Evolutionary conservation across 2,113 vertebrate species (phyloP), one percentile per base, ranked within the genome.

Genomic region (Lates calcarifer): DNA sequence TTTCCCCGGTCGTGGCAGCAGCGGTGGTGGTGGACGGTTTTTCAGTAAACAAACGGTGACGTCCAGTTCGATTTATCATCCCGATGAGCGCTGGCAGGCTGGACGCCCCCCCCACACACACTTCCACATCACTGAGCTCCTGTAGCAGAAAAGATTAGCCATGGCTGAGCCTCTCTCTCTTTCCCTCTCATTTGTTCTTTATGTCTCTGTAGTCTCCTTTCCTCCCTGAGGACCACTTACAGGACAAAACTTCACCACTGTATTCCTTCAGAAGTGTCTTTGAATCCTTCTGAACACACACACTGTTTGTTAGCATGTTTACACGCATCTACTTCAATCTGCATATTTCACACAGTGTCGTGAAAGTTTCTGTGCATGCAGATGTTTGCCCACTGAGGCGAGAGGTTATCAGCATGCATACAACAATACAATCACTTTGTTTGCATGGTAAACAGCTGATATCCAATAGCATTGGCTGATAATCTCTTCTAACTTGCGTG

Each of bases 41-140:
- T 51, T 35, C 61, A 31, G 80, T 79, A 85, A 90, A 87, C 67
- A 84, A 82, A 84, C 8, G 47, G 24, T 79, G 55, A 77, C 3
- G 49, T 88, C 53, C 67, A 22, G 9, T 58, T 74, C 6, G 56
- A 90, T 90, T 78, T 68, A 61, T 86, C 35, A 55, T 58, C 29
- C 47, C 64, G 31, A 33, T 47, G 39, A 71, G 71, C 9, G 53
- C 76, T 57, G 49, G 67, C 49, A 55, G 43, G 57, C 70, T 4
- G 68, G 85, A 65, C 5, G 17, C 22, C 31, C 56, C 37, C 43
- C 26, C 43, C 43, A n/a, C n/a, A n/a, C n/a, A n/a, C n/a, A n/a
- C n/a, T 43, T 41, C 41, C 6, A 28, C 72, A 69, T 64, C 78
- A 37, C 41, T 60, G 74, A 57, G 62, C 66, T 65, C 37, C 47